A percentile compares a stretch with the other conserved stretches of the same genome.
Evolutionary conservation across 2,797 vertebrate genomes (phyloP).

Genomic region (Clarias fuscus): DNA sequence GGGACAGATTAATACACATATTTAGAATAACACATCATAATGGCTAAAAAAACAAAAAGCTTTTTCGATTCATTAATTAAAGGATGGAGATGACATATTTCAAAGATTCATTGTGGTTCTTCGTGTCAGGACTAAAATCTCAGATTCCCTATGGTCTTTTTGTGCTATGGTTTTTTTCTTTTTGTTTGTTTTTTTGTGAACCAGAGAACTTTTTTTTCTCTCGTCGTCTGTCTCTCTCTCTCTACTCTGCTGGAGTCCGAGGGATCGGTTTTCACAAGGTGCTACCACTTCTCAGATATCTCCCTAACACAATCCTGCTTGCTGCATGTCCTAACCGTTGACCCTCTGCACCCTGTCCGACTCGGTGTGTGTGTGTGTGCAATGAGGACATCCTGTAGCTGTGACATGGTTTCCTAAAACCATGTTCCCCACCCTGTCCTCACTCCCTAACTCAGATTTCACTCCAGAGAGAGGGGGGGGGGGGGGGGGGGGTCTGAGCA

Average conservation of each 20-base stretch:
- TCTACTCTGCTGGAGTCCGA: conserved; percentile 23
- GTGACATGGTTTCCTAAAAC: conserved; percentile 30
- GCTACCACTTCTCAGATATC: conserved; percentile 45
- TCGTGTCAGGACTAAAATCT: not conserved
- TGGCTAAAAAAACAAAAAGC: not conserved
- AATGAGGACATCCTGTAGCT: conserved; percentile 37
- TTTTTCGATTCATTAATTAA: not conserved
- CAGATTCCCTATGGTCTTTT: not conserved
- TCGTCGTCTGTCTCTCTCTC: not conserved
- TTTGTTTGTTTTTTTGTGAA: too few species aligned
- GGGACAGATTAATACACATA: not conserved
- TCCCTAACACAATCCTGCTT: conserved; percentile 36
- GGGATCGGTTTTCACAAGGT: conserved; percentile 42
- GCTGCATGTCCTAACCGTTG: conserved; percentile 26
- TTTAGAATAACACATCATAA: not conserved
- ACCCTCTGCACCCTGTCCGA: conserved; percentile 17
- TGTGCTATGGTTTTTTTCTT: not conserved
- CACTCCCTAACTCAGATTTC: conserved; percentile 24
- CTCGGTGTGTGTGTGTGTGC: conserved; percentile 17
- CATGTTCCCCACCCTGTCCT: conserved; percentile 26
- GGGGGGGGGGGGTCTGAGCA: conserved; percentile 45
- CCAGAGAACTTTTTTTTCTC: not conserved
- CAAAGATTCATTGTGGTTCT: not conserved
- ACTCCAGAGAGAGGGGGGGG: conserved; percentile 38
- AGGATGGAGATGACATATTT: not conserved